Evolutionary conservation across 2,888 invertebrate species (phyloP), one percentile per base, ranked within the genome.

Genomic region (Allolobophora icterica): DNA sequence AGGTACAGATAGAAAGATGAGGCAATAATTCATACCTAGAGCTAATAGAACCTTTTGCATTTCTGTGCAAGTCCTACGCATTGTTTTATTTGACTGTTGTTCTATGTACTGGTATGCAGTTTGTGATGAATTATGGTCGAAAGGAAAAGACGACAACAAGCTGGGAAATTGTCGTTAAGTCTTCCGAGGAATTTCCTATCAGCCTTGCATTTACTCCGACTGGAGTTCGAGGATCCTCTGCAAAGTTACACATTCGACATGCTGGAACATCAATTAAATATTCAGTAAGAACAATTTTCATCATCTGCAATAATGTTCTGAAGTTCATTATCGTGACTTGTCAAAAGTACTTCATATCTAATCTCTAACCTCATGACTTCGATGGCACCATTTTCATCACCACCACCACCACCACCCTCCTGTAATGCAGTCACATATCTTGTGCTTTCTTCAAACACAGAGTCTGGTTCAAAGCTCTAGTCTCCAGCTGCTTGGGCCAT

Each of bases 131-230:
- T 21, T 89, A 40, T 83, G 92, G 92, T 15, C 38, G 87, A 33
- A 33, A 71, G n/a, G 84, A 91, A 42, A 24, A 42, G 40, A 6
- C 89, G n/a, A 40, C 89, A 58, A 84, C 34, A 33, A 89, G 52
- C 89, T 91, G 91, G 58, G 92, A 92, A 42, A 90, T 92, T 84
- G 38, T 91, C 17, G n/a, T 92, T 19, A 89, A 87, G 52, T 90
- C 92, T 30, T 40, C 38, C 17, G 92, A 92, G 71, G 91, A 91
- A 89, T 91, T 90, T 89, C 35, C 90, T 0, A 90, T 92, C 30
- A 90, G 89, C 84, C 91, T 92, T 42, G 33, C 90, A 21, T 92
- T 90, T 52, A 83, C 89, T 1, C 92, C 92, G 30, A 58, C 90
- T 21, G 33, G 58, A 30, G 87, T 90, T 33, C n/a, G 30, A 24